Percentiles rank a stretch among this genome's conserved stretches.
Conservation (phyloP, 2,888 invertebrate species). For the Amaurobius ferox region DNA sequence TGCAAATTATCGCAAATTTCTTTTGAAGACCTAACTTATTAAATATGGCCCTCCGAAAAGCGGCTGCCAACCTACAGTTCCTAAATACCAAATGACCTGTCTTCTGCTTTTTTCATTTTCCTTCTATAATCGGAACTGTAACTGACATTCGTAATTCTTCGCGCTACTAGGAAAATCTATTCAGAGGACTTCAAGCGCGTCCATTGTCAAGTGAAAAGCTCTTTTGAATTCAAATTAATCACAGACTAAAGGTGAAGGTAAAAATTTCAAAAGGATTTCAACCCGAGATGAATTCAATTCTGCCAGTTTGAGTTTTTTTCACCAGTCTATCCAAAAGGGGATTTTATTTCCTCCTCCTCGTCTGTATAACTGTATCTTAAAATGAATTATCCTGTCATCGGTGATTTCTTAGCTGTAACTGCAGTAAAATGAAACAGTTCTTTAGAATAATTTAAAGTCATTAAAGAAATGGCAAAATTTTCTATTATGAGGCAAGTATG, state of each 20-base stretch:
- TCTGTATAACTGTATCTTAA: neutral
- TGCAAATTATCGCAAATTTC: constrained; percentile 1
- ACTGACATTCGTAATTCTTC: neutral
- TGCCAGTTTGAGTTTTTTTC: too few species aligned
- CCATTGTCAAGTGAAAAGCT: neutral
- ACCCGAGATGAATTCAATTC: too few species aligned
- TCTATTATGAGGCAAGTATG: too few species aligned
- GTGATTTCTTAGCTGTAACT: neutral
- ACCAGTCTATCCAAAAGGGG: too few species aligned
- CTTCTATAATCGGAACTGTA: neutral
- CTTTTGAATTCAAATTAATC: neutral
- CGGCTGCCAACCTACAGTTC: neutral
- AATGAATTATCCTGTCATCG: neutral
- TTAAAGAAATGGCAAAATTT: too few species aligned
- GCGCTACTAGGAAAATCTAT: neutral
- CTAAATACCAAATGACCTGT: neutral
- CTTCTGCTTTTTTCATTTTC: neutral
- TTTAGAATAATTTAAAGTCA: neutral
- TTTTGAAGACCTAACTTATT: neutral
- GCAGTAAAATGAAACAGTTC: neutral
- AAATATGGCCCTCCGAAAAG: neutral
- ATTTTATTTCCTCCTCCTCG: too few species aligned
- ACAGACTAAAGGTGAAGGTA: neutral
- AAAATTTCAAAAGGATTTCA: neutral
- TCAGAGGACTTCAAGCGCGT: neutral